These are phyloP conservation scores for Cariama cristata DNA, from an alignment of 2,113 vertebrate genomes.

Conservation along the genomic window DNA sequence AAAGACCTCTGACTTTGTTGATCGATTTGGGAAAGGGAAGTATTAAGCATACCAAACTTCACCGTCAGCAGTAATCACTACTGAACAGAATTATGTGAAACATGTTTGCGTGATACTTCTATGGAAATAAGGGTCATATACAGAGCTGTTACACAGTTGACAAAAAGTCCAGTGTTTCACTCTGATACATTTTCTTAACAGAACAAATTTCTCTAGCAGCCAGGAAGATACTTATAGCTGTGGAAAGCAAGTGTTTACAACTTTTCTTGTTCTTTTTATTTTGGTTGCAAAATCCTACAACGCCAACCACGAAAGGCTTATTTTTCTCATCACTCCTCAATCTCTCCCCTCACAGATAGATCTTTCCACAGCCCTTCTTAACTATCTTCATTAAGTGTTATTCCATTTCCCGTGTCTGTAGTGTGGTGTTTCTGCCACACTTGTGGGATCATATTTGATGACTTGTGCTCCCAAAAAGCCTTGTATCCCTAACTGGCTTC, in stretches of 20 bases:
- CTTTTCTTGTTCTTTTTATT: background rate
- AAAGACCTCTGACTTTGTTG: background rate
- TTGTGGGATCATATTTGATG: background rate
- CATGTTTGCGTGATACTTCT: background rate
- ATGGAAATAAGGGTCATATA: background rate
- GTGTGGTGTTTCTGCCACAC: background rate
- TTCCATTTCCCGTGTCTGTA: background rate
- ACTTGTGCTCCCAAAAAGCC: background rate
- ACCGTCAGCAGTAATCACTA: background rate
- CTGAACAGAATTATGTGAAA: background rate
- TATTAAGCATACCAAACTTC: background rate
- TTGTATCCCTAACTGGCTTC: background rate
- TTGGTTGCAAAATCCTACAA: background rate
- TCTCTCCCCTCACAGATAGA: background rate
- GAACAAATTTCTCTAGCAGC: background rate
- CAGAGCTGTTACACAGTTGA: background rate
- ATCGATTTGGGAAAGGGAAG: background rate
- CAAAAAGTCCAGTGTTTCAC: background rate
- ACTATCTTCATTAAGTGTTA: background rate
- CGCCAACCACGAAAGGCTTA: background rate
- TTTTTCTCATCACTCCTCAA: background rate
- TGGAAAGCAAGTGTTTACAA: background rate
- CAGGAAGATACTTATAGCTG: background rate
- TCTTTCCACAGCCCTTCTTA: background rate
- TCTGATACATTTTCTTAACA: background rate